Conservation (phyloP, 2,113 vertebrate genomes). For the Climacteris rufus region DNA sequence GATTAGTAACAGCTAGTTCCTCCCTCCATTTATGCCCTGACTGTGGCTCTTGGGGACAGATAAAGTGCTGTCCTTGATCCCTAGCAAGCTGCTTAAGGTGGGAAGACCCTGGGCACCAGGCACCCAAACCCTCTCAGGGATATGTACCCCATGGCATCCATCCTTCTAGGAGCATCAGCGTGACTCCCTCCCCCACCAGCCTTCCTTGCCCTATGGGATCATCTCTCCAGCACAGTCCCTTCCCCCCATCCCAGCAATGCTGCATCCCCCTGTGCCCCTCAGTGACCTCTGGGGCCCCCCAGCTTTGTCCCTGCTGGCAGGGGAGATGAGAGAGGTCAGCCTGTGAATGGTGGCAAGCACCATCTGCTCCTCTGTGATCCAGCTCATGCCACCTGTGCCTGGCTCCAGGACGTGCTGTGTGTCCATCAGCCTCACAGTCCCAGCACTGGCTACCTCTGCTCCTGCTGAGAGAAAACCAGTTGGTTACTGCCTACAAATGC, state of each 20-base stretch:
- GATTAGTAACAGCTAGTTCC: not conserved
- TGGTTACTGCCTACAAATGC: conserved; percentile 52
- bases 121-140: not conserved
- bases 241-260: not conserved
- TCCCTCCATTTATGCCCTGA: not conserved
- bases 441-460: conserved; percentile 72
- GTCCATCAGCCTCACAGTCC: conserved; percentile 70
- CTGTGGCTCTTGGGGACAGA: not conserved
- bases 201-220: not conserved
- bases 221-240: not conserved
- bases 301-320: conserved; percentile 72
- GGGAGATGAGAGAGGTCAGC: conserved; percentile 76
- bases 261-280: not conserved
- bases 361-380: conserved; percentile 76
- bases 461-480: conserved; percentile 76
- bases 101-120: not conserved
- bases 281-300: not conserved
- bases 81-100: not conserved
- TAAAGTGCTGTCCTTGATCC: not conserved
- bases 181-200: not conserved
- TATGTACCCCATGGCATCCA: not conserved
- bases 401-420: conserved; percentile 62
- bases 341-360: conserved; percentile 52
- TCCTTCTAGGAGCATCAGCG: not conserved
- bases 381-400: conserved; percentile 65